Evolutionary conservation across 2,113 vertebrate species (phyloP).

Genomic region (Lasiurus cinereus): DNA sequence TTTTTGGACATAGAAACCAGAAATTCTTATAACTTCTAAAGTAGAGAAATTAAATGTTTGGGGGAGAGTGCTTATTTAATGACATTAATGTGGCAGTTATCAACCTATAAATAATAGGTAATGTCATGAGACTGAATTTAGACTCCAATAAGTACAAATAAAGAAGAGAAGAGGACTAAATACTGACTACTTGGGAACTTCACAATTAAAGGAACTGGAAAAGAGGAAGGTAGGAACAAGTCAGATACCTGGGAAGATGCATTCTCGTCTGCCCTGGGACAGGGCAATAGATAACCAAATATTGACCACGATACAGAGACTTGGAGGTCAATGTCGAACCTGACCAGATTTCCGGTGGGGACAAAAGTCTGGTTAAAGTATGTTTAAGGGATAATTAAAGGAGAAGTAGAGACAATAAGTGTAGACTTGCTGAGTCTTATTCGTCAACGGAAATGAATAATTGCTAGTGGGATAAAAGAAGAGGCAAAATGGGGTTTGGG

Average conservation of each 20-base stretch:
- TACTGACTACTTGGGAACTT: neutral
- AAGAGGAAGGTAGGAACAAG: neutral
- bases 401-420: neutral
- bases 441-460: neutral
- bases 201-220: neutral
- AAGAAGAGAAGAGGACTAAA: neutral
- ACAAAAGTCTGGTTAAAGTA: neutral
- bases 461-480: neutral
- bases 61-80: neutral
- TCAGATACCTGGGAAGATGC: neutral
- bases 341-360: neutral
- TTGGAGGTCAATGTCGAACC: neutral
- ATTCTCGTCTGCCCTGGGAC: neutral
- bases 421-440: neutral
- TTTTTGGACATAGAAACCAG: constrained; percentile 40
- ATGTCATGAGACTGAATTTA: constrained; percentile 46
- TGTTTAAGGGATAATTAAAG: neutral
- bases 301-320: neutral
- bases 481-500: neutral
- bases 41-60: constrained; percentile 51
- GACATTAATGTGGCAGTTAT: constrained; percentile 50
- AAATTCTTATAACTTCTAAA: constrained; percentile 50
- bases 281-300: neutral
- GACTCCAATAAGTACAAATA: neutral
- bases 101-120: constrained; percentile 48